These are phyloP conservation scores for Drosophila neonasuta DNA, from an alignment of 2,888 invertebrate species.

Conservation along the genomic window DNA sequence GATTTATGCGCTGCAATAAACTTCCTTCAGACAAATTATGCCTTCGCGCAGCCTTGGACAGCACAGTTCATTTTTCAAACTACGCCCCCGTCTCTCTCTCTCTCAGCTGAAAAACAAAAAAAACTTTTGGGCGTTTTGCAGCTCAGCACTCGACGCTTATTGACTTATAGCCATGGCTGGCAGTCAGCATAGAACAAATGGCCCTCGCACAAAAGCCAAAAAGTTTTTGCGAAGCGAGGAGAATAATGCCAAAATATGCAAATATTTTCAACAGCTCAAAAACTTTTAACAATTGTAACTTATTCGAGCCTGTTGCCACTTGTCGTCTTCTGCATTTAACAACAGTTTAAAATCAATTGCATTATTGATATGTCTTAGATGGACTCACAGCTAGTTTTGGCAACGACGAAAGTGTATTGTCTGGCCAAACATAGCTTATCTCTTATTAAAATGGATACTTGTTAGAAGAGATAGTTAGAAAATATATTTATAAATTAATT, in stretches of 20 bases:
- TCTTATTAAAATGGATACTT: not conserved
- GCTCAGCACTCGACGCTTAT: slow-evolving; percentile 69
- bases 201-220: slow-evolving; percentile 50
- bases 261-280: slow-evolving; percentile 58
- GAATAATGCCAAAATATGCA: slow-evolving; percentile 58
- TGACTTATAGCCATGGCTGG: slow-evolving; percentile 62
- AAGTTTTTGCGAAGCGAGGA: slow-evolving; percentile 31
- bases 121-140: slow-evolving; percentile 63
- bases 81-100: not conserved
- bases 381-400: slow-evolving; percentile 37
- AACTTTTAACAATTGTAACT: slow-evolving; percentile 63
- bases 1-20: slow-evolving; percentile 67
- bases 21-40: slow-evolving; percentile 63
- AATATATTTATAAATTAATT: too few relatives aligned
- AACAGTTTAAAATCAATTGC: slow-evolving; percentile 74
- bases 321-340: slow-evolving; percentile 60
- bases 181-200: slow-evolving; percentile 43
- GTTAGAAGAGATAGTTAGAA: too few relatives aligned
- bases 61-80: slow-evolving; percentile 64
- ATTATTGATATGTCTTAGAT: slow-evolving; percentile 61
- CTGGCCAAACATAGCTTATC: not conserved
- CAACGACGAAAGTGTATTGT: slow-evolving; percentile 3
- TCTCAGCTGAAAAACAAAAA: slow-evolving; percentile 21
- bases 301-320: slow-evolving; percentile 47
- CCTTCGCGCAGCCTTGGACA: slow-evolving; percentile 40